Base-by-base conservation (phyloP, 30 jellyfish, hydroid and myxozoan species). In the Aurelia sp. region DNA sequence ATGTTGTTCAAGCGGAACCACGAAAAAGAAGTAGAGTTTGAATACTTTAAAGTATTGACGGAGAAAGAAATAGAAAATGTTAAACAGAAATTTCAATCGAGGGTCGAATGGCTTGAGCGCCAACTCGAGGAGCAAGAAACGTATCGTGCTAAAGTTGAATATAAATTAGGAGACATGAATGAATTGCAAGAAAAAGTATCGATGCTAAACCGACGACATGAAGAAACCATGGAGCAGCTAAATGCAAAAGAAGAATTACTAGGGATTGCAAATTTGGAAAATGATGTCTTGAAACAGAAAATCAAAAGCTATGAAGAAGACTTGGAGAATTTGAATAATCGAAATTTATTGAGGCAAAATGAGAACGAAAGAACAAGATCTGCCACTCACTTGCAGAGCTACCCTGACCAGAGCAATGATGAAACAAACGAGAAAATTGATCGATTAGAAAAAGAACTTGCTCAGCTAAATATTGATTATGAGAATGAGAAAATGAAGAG, bases 1-100 rank as follows among this genome's bases (percentile, higher is more conserved):
- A 79, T 79, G 84, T 60, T 88, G n/a, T 88, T 88, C 67, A 78
- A 79, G 53, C 68, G 88, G 74, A 88, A 88, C 83, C 91, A 88
- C 84, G 96, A 88, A 61, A 78, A 77, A 50, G 96, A 79, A 80
- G 85, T 88, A 74, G 91, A 88, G 78, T 62, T 53, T 35, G 91
- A 78, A 47, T 67, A 48, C 31, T 70, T 88, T 40, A 71, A 71
- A 61, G 35, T 48, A 31, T 33, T 88, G 38, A 40, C 47, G 10
- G 96, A 88, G 55, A 41, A 71, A 59, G 84, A 80, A 30, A 38
- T 69, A 44, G 55, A 41, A 18, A 80, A 88, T 21, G 52, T 63
- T 13, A 62, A 61, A 38, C 77, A 74, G 65, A 41, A 63, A 41
- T 19, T 41, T 33, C 33, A 44, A 21, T 44, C 44, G 53, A 74